A percentile compares a stretch with the other conserved stretches of the same genome.
phyloP scores from a whole-genome alignment of 2,888 invertebrate species.

The Erebia epiphron region DNA sequence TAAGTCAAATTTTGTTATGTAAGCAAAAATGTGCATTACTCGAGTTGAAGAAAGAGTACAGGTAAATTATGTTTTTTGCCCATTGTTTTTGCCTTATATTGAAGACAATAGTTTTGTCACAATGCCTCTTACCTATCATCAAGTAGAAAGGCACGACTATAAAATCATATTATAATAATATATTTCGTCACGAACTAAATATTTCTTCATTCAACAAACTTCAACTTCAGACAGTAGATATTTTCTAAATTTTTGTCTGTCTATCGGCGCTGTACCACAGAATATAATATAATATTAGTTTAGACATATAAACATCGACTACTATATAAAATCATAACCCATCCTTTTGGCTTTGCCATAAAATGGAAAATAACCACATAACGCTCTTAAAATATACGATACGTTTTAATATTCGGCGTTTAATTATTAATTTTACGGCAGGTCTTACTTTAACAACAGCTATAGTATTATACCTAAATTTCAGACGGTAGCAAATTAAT shows the following conservation, averaged over 20 bases:
- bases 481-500: conserved; percentile 32
- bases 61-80: neutral
- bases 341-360: too few relatives aligned
- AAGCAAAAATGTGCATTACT: neutral
- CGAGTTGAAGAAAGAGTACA: neutral
- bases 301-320: too few relatives aligned
- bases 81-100: neutral
- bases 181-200: neutral
- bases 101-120: conserved; percentile 1
- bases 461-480: conserved; percentile 5
- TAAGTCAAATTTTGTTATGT: neutral
- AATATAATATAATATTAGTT: too few relatives aligned
- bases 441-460: neutral
- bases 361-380: neutral
- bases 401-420: neutral
- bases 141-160: neutral
- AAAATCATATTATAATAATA: neutral
- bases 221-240: too few relatives aligned
- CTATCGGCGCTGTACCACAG: too few relatives aligned
- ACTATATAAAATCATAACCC: too few relatives aligned
- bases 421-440: conserved; percentile 1
- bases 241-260: too few relatives aligned
- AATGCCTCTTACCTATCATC: neutral
- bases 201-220: neutral
- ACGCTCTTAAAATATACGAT: neutral